These are phyloP conservation scores for Nasonia vitripennis DNA, from an alignment of 1,140 invertebrate species.

Conservation along the genomic window DNA sequence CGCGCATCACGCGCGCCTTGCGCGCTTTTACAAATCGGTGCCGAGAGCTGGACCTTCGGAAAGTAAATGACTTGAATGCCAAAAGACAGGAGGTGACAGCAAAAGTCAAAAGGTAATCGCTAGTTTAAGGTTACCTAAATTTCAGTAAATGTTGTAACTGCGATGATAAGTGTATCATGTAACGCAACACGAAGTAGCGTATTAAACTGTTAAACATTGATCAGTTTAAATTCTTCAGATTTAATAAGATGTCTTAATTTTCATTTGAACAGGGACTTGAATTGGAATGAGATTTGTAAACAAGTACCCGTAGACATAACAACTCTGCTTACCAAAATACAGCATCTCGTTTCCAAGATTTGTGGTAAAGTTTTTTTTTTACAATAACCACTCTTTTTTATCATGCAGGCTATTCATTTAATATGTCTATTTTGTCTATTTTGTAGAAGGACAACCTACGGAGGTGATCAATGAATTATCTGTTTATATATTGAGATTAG, in stretches of 20 bases:
- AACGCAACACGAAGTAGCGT: too few relatives aligned
- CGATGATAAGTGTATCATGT: not conserved
- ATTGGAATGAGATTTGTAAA: conserved; percentile 64
- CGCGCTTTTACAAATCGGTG: conserved; percentile 65
- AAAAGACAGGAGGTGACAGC: conserved; percentile 61
- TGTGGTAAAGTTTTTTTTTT: conserved; percentile 59
- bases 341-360: conserved; percentile 53
- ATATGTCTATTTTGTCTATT: conserved; percentile 38
- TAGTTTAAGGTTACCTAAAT: conserved; percentile 13
- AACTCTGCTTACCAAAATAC: conserved; percentile 56
- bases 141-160: conserved; percentile 15
- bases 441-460: conserved; percentile 64
- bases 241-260: conserved; percentile 1
- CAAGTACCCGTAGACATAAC: conserved; percentile 54
- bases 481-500: conserved; percentile 78
- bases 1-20: conserved; percentile 66
- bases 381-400: conserved; percentile 23
- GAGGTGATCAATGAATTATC: conserved; percentile 80
- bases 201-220: not conserved
- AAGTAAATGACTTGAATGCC: conserved; percentile 61
- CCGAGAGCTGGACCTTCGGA: conserved; percentile 53
- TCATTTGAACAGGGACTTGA: conserved; percentile 57
- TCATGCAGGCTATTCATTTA: conserved; percentile 33
- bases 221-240: conserved; percentile 5
- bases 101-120: conserved; percentile 57